These are phyloP conservation scores for Megastigmus dorsalis DNA, from an alignment of 2,888 invertebrate genomes.

Conservation along the genomic window DNA sequence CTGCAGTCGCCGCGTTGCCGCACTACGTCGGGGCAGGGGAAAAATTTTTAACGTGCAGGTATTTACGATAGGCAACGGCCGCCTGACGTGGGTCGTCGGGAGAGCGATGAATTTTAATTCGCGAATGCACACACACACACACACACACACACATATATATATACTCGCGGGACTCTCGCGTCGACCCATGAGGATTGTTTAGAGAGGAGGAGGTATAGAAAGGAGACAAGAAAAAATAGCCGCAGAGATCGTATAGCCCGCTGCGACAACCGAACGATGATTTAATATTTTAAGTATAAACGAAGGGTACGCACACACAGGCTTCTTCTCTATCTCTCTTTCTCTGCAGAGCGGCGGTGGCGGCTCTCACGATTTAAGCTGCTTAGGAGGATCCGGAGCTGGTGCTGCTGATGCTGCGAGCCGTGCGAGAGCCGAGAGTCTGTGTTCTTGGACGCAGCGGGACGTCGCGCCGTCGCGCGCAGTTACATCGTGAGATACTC, in stretches of 20 bases:
- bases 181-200: no score
- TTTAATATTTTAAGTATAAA: slow-evolving; percentile 74
- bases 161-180: no score
- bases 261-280: slow-evolving; percentile 73
- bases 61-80: slow-evolving; percentile 73
- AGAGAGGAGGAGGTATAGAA: background rate
- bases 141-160: no score
- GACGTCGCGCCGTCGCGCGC: slow-evolving; percentile 60
- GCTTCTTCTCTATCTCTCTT: no score
- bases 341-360: no score
- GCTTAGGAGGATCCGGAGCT: slow-evolving; percentile 47
- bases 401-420: no score
- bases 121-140: slow-evolving; percentile 64
- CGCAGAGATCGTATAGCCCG: slow-evolving; percentile 67
- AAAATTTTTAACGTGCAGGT: slow-evolving; percentile 69
- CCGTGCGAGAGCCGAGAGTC: no score
- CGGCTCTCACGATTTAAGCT: slow-evolving; percentile 70
- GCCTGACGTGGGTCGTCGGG: slow-evolving; percentile 72
- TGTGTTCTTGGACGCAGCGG: slow-evolving; percentile 68
- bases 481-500: slow-evolving; percentile 52
- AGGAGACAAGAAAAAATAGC: slow-evolving; percentile 51
- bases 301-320: slow-evolving; percentile 70
- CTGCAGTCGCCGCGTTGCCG: slow-evolving; percentile 60
- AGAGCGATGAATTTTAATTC: slow-evolving; percentile 74
- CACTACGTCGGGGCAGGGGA: slow-evolving; percentile 55